Evolutionary conservation across 1,140 invertebrate species (phyloP).

Genomic region (Neodiprion pinetum): DNA sequence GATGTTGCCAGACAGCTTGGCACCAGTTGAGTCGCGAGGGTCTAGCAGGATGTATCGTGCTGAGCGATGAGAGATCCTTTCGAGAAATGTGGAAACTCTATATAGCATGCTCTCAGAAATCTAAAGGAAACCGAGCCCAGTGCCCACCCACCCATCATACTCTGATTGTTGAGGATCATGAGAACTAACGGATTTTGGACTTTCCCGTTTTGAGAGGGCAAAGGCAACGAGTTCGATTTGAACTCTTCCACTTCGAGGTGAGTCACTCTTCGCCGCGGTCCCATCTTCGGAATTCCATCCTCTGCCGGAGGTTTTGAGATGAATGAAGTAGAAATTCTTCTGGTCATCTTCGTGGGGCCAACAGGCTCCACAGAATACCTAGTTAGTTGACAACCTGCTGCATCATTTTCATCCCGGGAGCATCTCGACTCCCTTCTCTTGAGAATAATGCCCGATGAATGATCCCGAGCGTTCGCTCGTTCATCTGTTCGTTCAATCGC

Average conservation of each 20-base stretch:
- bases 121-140: not conserved
- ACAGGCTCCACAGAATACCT: not conserved
- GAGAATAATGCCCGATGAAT: not conserved
- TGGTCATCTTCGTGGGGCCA: not conserved
- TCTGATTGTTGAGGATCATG: too few species aligned
- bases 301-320: not conserved
- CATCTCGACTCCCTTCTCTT: not conserved
- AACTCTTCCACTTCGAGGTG: too few species aligned
- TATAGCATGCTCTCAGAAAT: not conserved
- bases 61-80: not conserved
- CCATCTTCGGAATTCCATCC: too few species aligned
- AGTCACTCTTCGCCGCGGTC: too few species aligned
- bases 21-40: not conserved
- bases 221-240: too few species aligned
- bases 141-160: not conserved
- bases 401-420: slow-evolving; percentile 5
- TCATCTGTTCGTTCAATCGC: not conserved
- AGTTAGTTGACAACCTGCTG: slow-evolving; percentile 1
- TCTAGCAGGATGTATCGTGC: slow-evolving; percentile 2
- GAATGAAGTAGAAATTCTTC: not conserved
- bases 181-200: too few species aligned
- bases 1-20: not conserved
- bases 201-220: too few species aligned
- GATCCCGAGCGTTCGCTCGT: not conserved
- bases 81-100: not conserved